These are phyloP conservation scores for Gymnorhina tibicen DNA, from an alignment of 2,113 vertebrate species.

Conservation along the genomic window DNA sequence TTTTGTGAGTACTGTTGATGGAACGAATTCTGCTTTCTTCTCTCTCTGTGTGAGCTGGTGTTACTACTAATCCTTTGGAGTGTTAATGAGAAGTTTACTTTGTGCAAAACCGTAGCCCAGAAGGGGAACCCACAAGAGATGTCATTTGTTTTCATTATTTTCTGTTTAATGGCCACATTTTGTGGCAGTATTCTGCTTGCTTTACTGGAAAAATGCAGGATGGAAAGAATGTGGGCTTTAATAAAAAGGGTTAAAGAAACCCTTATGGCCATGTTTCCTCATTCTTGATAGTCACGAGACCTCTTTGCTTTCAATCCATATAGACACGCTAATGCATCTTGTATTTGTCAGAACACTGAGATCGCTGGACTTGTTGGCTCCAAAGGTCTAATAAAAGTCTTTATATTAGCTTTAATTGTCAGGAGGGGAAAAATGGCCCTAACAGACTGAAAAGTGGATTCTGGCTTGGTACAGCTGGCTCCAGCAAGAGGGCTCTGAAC, in stretches of 20 bases:
- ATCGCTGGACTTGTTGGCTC: constrained; percentile 24
- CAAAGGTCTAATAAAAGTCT: constrained; percentile 35
- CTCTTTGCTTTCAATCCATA: constrained; percentile 5
- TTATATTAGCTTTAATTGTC: constrained; percentile 22
- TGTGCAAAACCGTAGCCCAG: not conserved
- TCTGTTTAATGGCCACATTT: not conserved
- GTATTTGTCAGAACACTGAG: not conserved
- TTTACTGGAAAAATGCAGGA: constrained; percentile 14
- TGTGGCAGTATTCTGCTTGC: not conserved
- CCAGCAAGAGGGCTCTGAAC: not conserved
- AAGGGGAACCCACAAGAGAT: not conserved
- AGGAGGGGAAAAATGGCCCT: not conserved
- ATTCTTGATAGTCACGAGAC: not conserved
- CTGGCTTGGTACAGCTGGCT: not conserved
- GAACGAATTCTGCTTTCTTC: not conserved
- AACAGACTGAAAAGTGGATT: not conserved
- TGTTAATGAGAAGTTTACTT: not conserved
- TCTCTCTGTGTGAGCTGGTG: not conserved
- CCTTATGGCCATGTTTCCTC: constrained; percentile 11
- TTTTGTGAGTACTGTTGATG: not conserved
- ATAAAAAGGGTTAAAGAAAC: constrained; percentile 31
- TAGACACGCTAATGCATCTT: constrained; percentile 33
- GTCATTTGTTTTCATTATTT: not conserved
- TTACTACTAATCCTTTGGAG: not conserved
- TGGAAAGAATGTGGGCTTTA: constrained; percentile 18